Evolutionary conservation across 2,797 vertebrate genomes (phyloP), one percentile per base, ranked within the genome.

Genomic region (Selene dorsalis): DNA sequence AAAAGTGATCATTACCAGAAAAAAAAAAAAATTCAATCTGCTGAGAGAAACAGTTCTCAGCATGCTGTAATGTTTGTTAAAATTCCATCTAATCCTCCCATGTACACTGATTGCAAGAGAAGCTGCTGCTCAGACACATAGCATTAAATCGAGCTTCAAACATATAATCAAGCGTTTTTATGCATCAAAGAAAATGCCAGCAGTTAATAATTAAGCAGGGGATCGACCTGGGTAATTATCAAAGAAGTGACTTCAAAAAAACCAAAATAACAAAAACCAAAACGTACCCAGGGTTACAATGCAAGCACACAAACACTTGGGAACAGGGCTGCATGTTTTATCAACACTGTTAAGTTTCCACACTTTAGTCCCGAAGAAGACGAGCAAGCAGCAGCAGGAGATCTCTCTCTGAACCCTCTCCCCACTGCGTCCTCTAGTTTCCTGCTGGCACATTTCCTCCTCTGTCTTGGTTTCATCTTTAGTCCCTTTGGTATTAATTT

Each of bases 141-240:
- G 73, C 66, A 69, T 80, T 84, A 83, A 88, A 84, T 82, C 81
- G 66, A 58, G 61, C 77, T 77, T 77, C 64, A 82, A 85, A 85
- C 87, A 72, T 85, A 69, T 87, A 83, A 91, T 87, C 73, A 79
- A 53, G 59, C 60, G 70, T 84, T 79, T 87, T 77, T 58, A 50
- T 61, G 75, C 74, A 79, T 91, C 85, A 90, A 88, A 87, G 77
- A 83, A 75, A 55, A 65, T 77, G 71, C 69, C 82, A 75, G 77
- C 75, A 86, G 84, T 80, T 73, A 83, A 85, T 90, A 86, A 91
- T 91, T 82, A 90, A 73, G 74, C 76, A 67, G 39, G 75, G 67
- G 75, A 79, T 75, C 26, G 48, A 83, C 77, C 69, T 47, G 16
- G 76, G 77, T 82, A 88, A 88, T 87, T 67, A 84, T 80, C 61